These are phyloP conservation scores for Acrobasis repandana DNA, from an alignment of 2,888 invertebrate genomes.

Conservation along the genomic window DNA sequence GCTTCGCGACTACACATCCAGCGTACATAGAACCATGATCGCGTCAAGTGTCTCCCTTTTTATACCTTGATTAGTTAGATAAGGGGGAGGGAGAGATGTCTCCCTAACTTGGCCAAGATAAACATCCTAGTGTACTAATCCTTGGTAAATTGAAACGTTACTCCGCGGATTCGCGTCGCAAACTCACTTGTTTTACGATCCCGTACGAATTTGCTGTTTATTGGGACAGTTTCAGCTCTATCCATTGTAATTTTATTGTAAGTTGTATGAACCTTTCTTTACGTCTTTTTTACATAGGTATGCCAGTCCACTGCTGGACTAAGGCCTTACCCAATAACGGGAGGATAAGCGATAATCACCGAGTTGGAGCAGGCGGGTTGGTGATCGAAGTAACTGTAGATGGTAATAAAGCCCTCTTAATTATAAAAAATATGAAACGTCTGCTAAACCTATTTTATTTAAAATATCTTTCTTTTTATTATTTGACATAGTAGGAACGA, in stretches of 20 bases:
- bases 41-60: conserved; percentile 22
- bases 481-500: no score
- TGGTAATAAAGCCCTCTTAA: no score
- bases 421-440: no score
- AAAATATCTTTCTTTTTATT: no score
- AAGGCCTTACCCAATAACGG: no score
- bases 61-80: conserved; percentile 19
- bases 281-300: no score
- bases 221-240: conserved; percentile 17
- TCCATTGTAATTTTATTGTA: conserved; percentile 16
- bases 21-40: conserved; percentile 30
- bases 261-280: not conserved
- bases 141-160: conserved; percentile 56
- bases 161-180: conserved; percentile 41
- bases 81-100: conserved; percentile 25
- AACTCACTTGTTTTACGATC: conserved; percentile 37
- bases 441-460: no score
- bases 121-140: conserved; percentile 45
- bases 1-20: conserved; percentile 36
- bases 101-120: conserved; percentile 32
- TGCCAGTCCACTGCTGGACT: no score
- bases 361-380: no score
- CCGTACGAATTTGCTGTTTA: conserved; percentile 28
- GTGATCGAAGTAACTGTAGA: no score
- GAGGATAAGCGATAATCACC: no score